phyloP scores from a whole-genome alignment of 2,113 vertebrate species.

The Microtus richardsoni region DNA sequence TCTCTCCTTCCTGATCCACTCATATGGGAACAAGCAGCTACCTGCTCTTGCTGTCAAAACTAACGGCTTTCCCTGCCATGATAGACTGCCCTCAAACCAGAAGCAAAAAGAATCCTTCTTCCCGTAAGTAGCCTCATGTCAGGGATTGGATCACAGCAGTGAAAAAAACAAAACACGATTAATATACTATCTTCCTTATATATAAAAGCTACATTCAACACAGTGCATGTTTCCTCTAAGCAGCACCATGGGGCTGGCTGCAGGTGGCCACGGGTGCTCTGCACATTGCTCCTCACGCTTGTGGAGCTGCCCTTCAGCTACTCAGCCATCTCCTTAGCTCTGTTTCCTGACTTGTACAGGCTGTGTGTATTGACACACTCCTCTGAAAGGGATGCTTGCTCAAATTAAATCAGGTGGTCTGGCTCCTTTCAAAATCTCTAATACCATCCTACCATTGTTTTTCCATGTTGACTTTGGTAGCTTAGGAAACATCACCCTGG shows the following conservation, averaged over 20 bases:
- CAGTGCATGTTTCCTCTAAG: not conserved
- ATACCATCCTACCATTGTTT: not conserved
- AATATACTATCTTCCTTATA: not conserved
- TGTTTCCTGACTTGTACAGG: not conserved
- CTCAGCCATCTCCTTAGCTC: not conserved
- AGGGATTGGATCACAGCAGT: not conserved
- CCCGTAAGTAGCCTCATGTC: not conserved
- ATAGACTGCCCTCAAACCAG: not conserved
- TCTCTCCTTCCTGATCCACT: not conserved
- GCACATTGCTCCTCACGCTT: not conserved
- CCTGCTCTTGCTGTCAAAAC: not conserved
- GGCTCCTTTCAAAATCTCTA: slow-evolving; percentile 6
- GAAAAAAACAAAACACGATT: not conserved
- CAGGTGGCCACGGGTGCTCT: too few relatives aligned
- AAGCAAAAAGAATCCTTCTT: not conserved
- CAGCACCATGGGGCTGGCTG: not conserved
- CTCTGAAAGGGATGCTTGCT: not conserved
- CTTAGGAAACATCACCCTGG: not conserved
- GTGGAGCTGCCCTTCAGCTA: not conserved
- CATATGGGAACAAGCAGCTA: not conserved
- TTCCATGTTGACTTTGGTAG: not conserved
- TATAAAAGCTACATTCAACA: not conserved
- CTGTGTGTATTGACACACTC: not conserved
- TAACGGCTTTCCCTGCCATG: too few relatives aligned
- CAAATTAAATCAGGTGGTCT: not conserved